Conservation (phyloP, 2,888 invertebrate species). For the Camptogramma bilineatum region DNA sequence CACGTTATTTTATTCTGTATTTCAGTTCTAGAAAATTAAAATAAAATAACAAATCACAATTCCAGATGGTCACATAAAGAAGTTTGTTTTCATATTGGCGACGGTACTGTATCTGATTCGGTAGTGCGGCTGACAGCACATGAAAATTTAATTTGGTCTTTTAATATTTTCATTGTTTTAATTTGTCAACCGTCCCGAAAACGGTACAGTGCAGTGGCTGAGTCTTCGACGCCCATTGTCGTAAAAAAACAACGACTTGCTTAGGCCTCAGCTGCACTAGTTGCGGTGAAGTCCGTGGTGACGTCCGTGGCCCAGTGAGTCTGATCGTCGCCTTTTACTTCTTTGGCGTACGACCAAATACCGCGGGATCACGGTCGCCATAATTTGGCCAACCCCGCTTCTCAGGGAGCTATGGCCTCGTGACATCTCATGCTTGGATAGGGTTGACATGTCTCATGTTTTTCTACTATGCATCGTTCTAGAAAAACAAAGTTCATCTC, state of each 20-base stretch:
- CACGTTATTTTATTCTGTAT: background rate
- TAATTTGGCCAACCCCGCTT: background rate
- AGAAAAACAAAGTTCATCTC: constrained; percentile 8
- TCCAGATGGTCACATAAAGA: background rate
- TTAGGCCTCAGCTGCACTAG: background rate
- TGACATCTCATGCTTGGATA: constrained; percentile 12
- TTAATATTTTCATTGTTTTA: too few relatives aligned
- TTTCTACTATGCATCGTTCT: constrained; percentile 3
- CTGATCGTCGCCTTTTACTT: background rate
- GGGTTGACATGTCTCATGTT: constrained; percentile 9
- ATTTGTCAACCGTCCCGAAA: background rate
- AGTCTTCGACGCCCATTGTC: background rate
- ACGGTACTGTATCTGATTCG: background rate
- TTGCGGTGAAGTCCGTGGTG: background rate
- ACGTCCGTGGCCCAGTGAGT: background rate
- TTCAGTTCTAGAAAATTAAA: background rate
- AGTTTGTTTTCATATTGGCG: background rate
- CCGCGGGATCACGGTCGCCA: background rate
- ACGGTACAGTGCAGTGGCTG: background rate
- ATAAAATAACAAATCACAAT: background rate
- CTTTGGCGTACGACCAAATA: background rate
- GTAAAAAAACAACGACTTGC: background rate
- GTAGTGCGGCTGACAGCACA: too few relatives aligned
- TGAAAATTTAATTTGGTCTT: too few relatives aligned
- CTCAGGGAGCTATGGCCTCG: background rate